Conservation (phyloP, 2,797 vertebrate species). For the Parotocinclus haroldoi region DNA sequence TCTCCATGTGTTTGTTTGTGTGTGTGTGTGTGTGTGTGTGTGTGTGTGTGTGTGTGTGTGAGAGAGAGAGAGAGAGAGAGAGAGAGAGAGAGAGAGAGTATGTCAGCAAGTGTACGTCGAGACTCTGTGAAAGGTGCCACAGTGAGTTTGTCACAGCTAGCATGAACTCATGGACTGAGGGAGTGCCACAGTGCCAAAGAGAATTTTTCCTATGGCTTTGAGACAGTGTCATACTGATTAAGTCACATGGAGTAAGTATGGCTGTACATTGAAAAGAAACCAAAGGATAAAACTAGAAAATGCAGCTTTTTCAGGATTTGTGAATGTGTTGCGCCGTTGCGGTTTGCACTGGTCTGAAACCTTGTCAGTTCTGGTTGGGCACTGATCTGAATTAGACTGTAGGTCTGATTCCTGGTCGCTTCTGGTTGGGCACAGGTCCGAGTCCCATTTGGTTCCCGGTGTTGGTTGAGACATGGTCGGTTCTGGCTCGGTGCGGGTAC, state of each 20-base stretch:
- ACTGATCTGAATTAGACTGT: too few relatives aligned
- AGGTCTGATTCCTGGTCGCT: too few relatives aligned
- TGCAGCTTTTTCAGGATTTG: too few relatives aligned
- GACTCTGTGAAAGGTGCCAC: constrained; percentile 75
- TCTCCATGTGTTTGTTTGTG: background rate
- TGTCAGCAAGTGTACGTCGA: constrained; percentile 51
- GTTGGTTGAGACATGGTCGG: too few relatives aligned
- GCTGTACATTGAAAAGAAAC: constrained; percentile 27
- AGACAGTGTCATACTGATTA: constrained; percentile 89
- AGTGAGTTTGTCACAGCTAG: constrained; percentile 81
- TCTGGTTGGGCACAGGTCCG: too few relatives aligned
- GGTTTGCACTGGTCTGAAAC: too few relatives aligned
- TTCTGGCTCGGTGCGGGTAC: too few relatives aligned
- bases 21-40: constrained; percentile 30
- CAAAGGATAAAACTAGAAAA: background rate
- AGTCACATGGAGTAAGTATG: constrained; percentile 68
- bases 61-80: too few relatives aligned
- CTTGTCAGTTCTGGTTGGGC: too few relatives aligned
- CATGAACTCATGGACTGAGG: constrained; percentile 79
- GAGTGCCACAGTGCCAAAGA: constrained; percentile 68
- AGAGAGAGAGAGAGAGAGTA: background rate
- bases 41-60: constrained; percentile 27
- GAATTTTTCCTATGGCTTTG: constrained; percentile 78
- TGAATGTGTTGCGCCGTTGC: too few relatives aligned
- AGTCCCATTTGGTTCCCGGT: too few relatives aligned